These are phyloP conservation scores for Patiria pectinifera DNA, from an alignment of 53 echinoderm and acorn worm genomes.

Conservation along the genomic window DNA sequence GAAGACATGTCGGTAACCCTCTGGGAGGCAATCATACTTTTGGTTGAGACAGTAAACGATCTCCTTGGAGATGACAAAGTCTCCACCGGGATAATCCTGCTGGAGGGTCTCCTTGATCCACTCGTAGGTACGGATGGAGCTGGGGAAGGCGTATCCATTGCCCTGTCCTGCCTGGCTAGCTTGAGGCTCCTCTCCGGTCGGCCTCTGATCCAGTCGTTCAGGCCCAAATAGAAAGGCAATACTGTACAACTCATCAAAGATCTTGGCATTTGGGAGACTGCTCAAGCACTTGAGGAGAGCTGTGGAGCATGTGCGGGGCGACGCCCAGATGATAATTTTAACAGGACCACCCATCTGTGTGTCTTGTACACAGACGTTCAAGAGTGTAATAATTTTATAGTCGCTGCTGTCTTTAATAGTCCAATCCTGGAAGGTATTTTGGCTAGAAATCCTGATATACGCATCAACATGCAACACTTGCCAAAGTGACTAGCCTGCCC, in stretches of 20 bases:
- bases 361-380: no score
- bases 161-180: background rate
- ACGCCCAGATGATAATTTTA: constrained; percentile 29
- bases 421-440: no score
- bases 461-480: no score
- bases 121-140: constrained; percentile 26
- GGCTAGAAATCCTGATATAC: no score
- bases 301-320: constrained; percentile 37
- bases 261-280: constrained; percentile 27
- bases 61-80: constrained; percentile 42
- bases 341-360: constrained; percentile 18
- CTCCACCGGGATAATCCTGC: constrained; percentile 14
- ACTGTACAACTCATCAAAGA: constrained; percentile 47
- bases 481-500: no score
- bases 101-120: constrained; percentile 42
- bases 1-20: constrained; percentile 29
- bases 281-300: constrained; percentile 42
- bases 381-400: no score
- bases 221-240: constrained; percentile 24
- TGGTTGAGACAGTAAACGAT: constrained; percentile 13
- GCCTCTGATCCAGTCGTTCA: background rate
- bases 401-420: no score
- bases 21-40: constrained; percentile 25
- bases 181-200: background rate
- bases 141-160: constrained; percentile 21